Evolutionary conservation across 2,888 invertebrate species (phyloP).

Genomic region (Pammene aurita): DNA sequence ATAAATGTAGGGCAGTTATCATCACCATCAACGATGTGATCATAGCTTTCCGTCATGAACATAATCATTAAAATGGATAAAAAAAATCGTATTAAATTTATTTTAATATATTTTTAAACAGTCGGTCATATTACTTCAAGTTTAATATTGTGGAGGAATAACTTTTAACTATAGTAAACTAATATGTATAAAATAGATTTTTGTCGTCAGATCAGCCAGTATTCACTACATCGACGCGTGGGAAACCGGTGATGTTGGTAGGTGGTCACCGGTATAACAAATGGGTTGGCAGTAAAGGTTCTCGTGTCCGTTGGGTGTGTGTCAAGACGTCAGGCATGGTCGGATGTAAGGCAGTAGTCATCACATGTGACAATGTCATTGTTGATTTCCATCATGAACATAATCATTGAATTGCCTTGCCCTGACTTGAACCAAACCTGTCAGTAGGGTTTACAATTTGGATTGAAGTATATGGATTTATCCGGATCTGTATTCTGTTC

Average conservation of each 20-base stretch:
- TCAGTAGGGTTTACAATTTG: no score
- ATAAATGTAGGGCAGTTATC: constrained; percentile 51
- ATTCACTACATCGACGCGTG: constrained; percentile 51
- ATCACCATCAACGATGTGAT: constrained; percentile 44
- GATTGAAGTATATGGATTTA: no score
- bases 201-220: constrained; percentile 45
- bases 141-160: no score
- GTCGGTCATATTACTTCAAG: no score
- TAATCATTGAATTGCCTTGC: constrained; percentile 46
- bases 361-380: constrained; percentile 43
- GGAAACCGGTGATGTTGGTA: constrained; percentile 53
- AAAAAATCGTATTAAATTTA: no score
- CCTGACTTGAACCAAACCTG: no score
- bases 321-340: constrained; percentile 40
- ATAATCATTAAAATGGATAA: constrained; percentile 48
- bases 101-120: no score
- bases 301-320: constrained; percentile 52
- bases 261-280: constrained; percentile 55
- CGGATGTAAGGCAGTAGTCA: constrained; percentile 51
- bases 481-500: no score
- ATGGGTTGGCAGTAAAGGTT: constrained; percentile 47
- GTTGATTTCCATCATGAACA: constrained; percentile 50
- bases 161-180: no score
- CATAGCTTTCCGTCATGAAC: constrained; percentile 47
- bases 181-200: not conserved